Base-by-base conservation (phyloP, 2,797 vertebrate genomes). In the Sciurus carolinensis region DNA sequence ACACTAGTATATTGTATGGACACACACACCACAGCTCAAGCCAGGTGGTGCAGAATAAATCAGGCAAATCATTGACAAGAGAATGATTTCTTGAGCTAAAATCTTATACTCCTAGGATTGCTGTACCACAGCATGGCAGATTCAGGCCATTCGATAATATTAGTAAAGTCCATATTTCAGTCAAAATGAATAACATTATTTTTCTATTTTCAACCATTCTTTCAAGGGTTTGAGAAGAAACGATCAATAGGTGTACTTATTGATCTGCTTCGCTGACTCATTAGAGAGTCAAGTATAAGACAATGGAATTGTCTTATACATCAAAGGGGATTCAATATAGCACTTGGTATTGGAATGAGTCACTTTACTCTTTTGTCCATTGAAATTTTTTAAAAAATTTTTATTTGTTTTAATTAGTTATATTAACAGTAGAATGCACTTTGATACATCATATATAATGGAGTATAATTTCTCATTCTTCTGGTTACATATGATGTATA, bases 21-120 rank as follows among this genome's bases (percentile, higher is more conserved):
- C 59, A 9, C 76, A 86, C 44, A 47, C 44, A 47, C 44, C 44
- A 47, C 52, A 24, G 62, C 24, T 82, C 18, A 28, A 77, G 12
- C 69, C 88, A 94, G 28, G 79, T 87, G 17, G 67, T 89, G 7
- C 26, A 52, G 66, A 83, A 83, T 73, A 94, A 96, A 95, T 77
- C 71, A 62, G 71, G 64, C 69, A 90, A 90, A 33, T 39, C 52
- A 11, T 79, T 80, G 86, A 92, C 28, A 67, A 80, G 81, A 77
- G 82, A 94, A 95, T 5, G 62, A 86, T 84, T 33, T 39, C 52
- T 73, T 4, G 67, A 54, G 81, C 12, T 71, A 62, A 75, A 66
- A 62, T 59, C 24, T 77, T 67, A 3, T 22, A 4, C 47, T 44
- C 24, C 28, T 6, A 72, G 7, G 59, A 77, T 22, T 6, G 7